These are phyloP conservation scores for Strix aluco DNA, from an alignment of 2,113 vertebrate genomes.

Conservation along the genomic window DNA sequence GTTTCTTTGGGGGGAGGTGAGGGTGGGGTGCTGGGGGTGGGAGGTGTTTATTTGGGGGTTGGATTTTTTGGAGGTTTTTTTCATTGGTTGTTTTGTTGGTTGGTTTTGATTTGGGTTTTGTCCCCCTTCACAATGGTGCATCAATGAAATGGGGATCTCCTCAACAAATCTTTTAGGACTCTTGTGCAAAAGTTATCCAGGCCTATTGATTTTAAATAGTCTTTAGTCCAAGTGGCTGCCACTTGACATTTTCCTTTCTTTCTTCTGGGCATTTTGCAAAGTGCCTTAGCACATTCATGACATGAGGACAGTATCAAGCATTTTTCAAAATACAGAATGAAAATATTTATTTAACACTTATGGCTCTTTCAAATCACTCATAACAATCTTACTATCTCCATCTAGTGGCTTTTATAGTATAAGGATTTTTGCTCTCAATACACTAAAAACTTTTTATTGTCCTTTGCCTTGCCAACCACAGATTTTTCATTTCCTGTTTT, in stretches of 20 bases:
- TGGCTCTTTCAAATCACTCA: neutral
- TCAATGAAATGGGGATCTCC: neutral
- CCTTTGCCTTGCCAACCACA: neutral
- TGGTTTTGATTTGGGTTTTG: neutral
- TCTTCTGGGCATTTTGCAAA: neutral
- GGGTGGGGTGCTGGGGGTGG: too few species aligned
- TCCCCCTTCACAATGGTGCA: neutral
- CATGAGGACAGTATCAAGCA: neutral
- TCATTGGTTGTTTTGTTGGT: neutral
- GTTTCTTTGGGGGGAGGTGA: neutral
- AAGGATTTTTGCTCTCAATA: neutral
- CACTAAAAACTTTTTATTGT: neutral
- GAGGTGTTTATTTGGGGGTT: neutral
- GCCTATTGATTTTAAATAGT: neutral
- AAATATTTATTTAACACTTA: neutral
- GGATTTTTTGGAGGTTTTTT: neutral
- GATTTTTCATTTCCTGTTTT: neutral
- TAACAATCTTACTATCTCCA: slow-evolving; percentile 63
- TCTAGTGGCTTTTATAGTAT: slow-evolving; percentile 54
- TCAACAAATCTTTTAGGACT: neutral
- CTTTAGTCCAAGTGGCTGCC: neutral
- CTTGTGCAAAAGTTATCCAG: neutral
- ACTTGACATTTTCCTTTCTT: neutral
- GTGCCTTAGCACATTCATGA: neutral
- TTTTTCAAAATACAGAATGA: neutral